phyloP scores from a whole-genome alignment of 2,113 vertebrate species.

The Reinhardtius hippoglossoides region DNA sequence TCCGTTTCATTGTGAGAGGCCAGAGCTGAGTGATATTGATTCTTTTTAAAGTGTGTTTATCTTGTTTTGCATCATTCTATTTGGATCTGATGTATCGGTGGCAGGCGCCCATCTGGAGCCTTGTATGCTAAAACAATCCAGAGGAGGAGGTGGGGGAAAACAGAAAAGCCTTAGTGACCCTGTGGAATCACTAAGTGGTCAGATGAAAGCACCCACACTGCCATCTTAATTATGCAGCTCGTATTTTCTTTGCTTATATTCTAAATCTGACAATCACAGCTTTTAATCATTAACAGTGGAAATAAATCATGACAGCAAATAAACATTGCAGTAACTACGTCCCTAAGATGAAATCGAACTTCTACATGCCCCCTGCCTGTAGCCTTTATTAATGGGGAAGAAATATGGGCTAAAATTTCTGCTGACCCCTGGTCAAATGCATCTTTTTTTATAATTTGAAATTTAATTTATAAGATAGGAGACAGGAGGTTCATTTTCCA shows the following conservation, averaged over 20 bases:
- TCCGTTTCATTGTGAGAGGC: slow-evolving; percentile 30
- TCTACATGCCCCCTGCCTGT: background rate
- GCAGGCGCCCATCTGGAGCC: slow-evolving; percentile 38
- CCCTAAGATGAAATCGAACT: background rate
- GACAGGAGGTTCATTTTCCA: too few relatives aligned
- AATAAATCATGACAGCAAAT: background rate
- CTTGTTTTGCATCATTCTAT: slow-evolving; percentile 43
- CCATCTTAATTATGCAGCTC: background rate
- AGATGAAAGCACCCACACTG: slow-evolving; percentile 3
- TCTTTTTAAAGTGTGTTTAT: slow-evolving; percentile 61
- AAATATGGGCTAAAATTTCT: too few relatives aligned
- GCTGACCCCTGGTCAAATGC: too few relatives aligned
- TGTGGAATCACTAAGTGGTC: slow-evolving; percentile 3
- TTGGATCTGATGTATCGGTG: slow-evolving; percentile 36
- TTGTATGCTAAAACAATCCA: slow-evolving; percentile 7
- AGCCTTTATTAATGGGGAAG: background rate
- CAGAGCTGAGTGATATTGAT: slow-evolving; percentile 70
- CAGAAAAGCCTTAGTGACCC: slow-evolving; percentile 26
- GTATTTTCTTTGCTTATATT: background rate
- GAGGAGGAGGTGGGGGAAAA: background rate
- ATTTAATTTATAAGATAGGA: too few relatives aligned
- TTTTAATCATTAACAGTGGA: background rate
- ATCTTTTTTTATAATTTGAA: too few relatives aligned
- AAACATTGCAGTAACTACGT: background rate
- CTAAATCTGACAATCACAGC: background rate